A percentile compares a stretch with the other conserved stretches of the same genome.
phyloP scores from a whole-genome alignment of 2,797 vertebrate species.

The Siniperca scherzeri region DNA sequence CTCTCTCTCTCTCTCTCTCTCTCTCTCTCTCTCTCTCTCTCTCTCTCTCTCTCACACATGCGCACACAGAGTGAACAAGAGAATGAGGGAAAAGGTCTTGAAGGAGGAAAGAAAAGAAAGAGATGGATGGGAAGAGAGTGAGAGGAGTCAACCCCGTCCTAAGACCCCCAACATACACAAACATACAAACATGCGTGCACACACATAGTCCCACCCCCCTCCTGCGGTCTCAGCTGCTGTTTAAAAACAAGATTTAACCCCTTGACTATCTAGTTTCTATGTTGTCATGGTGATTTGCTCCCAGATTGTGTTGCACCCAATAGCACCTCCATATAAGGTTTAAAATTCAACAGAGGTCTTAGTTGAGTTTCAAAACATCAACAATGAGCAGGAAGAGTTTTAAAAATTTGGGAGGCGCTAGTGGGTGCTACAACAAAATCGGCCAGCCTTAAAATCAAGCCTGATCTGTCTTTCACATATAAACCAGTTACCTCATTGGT shows the following conservation, averaged over 20 bases:
- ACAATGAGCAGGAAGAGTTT: conserved; percentile 5
- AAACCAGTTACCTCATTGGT: not conserved
- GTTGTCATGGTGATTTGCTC: conserved; percentile 50
- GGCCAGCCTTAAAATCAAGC: not conserved
- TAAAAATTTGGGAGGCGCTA: not conserved
- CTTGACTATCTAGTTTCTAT: conserved; percentile 29
- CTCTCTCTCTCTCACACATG: not conserved
- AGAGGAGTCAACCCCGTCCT: conserved; percentile 47
- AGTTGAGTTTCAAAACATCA: conserved; percentile 16
- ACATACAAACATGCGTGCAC: conserved; percentile 8
- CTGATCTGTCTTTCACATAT: not conserved
- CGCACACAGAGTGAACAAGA: not conserved
- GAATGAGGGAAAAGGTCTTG: conserved; percentile 22
- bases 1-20: not conserved
- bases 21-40: not conserved
- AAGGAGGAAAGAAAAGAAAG: conserved; percentile 21
- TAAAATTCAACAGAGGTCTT: conserved; percentile 5
- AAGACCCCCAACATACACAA: conserved; percentile 19
- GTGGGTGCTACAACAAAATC: not conserved
- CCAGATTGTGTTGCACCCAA: conserved; percentile 23
- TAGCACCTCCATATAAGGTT: conserved; percentile 33
- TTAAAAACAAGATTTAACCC: conserved; percentile 46
- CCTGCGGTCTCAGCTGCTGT: conserved; percentile 60
- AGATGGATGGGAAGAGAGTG: conserved; percentile 48
- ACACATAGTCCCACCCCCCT: conserved; percentile 7